phyloP scores from a whole-genome alignment of 2,888 invertebrate species.

The Papilio protenor region DNA sequence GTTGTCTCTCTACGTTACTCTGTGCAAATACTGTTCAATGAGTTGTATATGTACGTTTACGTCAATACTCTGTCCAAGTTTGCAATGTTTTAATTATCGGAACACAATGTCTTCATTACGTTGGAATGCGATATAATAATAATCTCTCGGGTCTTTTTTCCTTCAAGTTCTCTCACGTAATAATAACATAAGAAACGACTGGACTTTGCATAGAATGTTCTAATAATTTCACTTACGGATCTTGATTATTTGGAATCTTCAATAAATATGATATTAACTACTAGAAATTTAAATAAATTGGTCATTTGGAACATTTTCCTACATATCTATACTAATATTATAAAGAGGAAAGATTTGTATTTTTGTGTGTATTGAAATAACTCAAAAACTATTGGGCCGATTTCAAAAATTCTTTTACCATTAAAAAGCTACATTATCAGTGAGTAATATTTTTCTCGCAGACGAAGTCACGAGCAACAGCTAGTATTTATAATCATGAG shows the following conservation, averaged over 20 bases:
- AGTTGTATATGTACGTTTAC: neutral
- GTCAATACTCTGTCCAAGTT: neutral
- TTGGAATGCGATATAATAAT: constrained; percentile 3
- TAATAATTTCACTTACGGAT: neutral
- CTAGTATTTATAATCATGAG: too few species aligned
- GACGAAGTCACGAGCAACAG: too few species aligned
- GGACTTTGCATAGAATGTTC: neutral
- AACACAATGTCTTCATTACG: constrained; percentile 6
- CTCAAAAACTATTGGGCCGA: too few species aligned
- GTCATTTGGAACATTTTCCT: too few species aligned
- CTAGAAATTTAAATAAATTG: too few species aligned
- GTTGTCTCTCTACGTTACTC: constrained; percentile 11
- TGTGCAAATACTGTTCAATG: constrained; percentile 7
- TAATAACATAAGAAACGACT: neutral
- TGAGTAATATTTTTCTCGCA: too few species aligned
- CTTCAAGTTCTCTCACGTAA: neutral
- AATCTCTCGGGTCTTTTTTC: neutral
- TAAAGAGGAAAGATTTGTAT: too few species aligned
- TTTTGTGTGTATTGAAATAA: too few species aligned
- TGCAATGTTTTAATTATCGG: neutral
- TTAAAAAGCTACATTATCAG: too few species aligned
- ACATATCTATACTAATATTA: too few species aligned
- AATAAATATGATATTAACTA: too few species aligned
- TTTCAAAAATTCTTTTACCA: too few species aligned
- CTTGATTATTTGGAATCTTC: neutral